A percentile compares a stretch with the other conserved stretches of the same genome.
These are phyloP conservation scores for Synanthedon tipuliformis DNA, from an alignment of 2,888 invertebrate genomes.

Conservation along the genomic window DNA sequence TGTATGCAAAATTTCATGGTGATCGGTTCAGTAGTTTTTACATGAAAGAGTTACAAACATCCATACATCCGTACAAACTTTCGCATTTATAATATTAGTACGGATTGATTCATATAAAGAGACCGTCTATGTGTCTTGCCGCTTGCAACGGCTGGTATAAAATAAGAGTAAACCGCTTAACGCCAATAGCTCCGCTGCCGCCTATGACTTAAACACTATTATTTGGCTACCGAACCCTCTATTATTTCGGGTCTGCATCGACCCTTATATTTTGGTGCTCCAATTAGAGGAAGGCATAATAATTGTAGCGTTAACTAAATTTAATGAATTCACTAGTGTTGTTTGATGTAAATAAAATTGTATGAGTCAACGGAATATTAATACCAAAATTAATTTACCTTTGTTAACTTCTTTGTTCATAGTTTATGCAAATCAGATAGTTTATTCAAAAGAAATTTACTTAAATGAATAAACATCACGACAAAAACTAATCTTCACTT, in stretches of 20 bases:
- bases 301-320: conserved; percentile 3
- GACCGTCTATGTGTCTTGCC: too few species aligned
- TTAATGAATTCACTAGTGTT: conserved; percentile 4
- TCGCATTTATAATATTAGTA: too few species aligned
- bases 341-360: not conserved
- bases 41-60: too few species aligned
- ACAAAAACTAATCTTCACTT: not conserved
- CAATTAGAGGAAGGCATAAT: conserved; percentile 7
- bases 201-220: conserved; percentile 2
- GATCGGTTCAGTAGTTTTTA: too few species aligned
- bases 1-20: too few species aligned
- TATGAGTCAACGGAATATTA: not conserved
- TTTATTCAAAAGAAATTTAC: not conserved
- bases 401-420: not conserved
- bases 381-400: not conserved
- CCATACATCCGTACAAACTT: too few species aligned
- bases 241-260: conserved; percentile 8
- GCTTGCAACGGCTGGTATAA: too few species aligned
- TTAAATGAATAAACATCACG: not conserved
- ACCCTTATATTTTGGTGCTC: conserved; percentile 10
- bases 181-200: conserved; percentile 1
- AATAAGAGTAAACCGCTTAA: too few species aligned
- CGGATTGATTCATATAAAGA: too few species aligned
- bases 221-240: conserved; percentile 4
- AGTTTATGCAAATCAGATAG: not conserved